Evolutionary conservation across 2,113 vertebrate species (phyloP).

Genomic region (Salminus brasiliensis): DNA sequence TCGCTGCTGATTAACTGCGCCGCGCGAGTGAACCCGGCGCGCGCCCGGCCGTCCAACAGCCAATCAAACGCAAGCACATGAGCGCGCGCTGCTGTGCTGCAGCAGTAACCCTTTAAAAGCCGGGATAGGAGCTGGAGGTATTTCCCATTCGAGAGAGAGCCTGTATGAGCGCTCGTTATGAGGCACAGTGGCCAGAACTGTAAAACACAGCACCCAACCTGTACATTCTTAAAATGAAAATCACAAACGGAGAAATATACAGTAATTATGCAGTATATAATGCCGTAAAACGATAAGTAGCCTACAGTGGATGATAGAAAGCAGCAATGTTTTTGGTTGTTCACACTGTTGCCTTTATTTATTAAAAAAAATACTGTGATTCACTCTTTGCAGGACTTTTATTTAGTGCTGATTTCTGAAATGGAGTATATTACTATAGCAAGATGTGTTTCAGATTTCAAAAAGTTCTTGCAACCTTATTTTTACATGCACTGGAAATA

Average conservation of each 20-base stretch:
- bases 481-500: too few relatives aligned
- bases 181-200: background rate
- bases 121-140: background rate
- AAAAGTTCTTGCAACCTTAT: too few relatives aligned
- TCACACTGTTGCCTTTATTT: background rate
- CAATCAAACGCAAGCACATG: slow-evolving; percentile 59
- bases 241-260: background rate
- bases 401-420: background rate
- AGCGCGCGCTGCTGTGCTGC: slow-evolving; percentile 56
- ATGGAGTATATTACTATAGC: background rate
- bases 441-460: background rate
- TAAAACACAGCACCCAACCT: background rate
- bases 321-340: background rate
- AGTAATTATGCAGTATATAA: background rate
- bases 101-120: slow-evolving; percentile 62
- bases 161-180: background rate
- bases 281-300: background rate
- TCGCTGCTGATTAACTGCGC: slow-evolving; percentile 64
- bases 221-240: background rate
- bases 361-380: too few relatives aligned
- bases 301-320: background rate
- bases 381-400: background rate
- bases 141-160: background rate
- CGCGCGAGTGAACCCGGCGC: slow-evolving; percentile 53
- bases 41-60: slow-evolving; percentile 55